phyloP scores from a whole-genome alignment of 2,888 invertebrate genomes.

The Heteromyza rotundicornis region DNA sequence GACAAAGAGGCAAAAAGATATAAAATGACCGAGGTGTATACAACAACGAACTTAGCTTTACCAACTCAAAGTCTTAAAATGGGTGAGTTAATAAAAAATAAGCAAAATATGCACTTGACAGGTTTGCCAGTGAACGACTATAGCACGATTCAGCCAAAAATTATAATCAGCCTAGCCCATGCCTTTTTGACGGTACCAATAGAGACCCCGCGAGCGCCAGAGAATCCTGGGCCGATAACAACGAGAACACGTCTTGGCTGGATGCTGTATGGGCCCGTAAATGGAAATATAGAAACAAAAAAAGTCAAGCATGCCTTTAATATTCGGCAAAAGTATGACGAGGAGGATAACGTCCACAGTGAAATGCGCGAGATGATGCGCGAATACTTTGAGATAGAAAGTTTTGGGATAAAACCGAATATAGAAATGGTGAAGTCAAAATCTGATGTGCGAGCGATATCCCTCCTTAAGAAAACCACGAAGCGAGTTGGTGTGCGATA shows the following conservation, averaged over 20 bases:
- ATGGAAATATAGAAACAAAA: too few species aligned
- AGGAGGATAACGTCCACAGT: too few species aligned
- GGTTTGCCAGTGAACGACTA: neutral
- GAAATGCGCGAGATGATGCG: conserved; percentile 4
- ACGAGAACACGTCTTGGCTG: neutral
- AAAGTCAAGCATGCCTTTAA: too few species aligned
- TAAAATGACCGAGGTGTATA: neutral
- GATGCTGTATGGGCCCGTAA: too few species aligned
- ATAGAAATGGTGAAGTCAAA: neutral
- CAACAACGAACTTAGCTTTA: neutral
- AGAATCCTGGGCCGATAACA: neutral
- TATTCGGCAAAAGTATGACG: too few species aligned
- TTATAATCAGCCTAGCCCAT: neutral
- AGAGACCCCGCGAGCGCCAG: neutral
- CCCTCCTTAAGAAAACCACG: conserved; percentile 6
- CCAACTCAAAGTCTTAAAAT: conserved; percentile 1
- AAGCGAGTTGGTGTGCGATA: conserved; percentile 5
- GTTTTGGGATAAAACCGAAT: conserved; percentile 2
- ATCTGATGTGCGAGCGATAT: conserved; percentile 9
- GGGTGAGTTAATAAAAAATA: neutral
- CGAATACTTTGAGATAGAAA: conserved; percentile 19
- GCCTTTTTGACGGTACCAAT: neutral
- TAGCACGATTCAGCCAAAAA: neutral
- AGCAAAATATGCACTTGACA: neutral
- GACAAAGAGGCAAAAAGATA: neutral